phyloP scores from a whole-genome alignment of 2,113 vertebrate genomes.

The Clarias gariepinus region DNA sequence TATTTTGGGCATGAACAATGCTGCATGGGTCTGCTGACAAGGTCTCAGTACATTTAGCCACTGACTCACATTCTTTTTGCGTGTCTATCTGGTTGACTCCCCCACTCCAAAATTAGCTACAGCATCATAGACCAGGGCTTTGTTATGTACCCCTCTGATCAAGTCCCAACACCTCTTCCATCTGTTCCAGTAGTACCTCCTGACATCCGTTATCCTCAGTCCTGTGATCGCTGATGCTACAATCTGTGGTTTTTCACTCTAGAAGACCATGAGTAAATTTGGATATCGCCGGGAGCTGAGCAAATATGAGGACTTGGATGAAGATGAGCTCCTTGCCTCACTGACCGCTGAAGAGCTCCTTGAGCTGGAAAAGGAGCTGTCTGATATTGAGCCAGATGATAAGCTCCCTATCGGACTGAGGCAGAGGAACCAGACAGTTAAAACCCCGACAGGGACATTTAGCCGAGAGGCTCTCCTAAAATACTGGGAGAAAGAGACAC shows the following conservation, averaged over 20 bases:
- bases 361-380: conserved; percentile 90
- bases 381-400: conserved; percentile 88
- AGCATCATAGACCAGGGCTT: conserved; percentile 84
- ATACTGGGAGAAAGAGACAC: conserved; percentile 96
- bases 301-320: conserved; percentile 98
- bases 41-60: conserved; percentile 70
- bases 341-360: conserved; percentile 90
- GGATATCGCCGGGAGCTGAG: conserved; percentile 94
- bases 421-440: conserved; percentile 92
- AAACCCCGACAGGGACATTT: conserved; percentile 92
- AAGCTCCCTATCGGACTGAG: conserved; percentile 89
- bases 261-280: conserved; percentile 85
- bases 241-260: background rate
- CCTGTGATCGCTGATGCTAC: conserved; percentile 36
- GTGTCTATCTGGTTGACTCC: conserved; percentile 85
- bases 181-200: conserved; percentile 76
- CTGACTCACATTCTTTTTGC: conserved; percentile 90
- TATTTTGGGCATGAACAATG: conserved; percentile 82
- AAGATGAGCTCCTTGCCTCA: conserved; percentile 93
- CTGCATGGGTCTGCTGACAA: conserved; percentile 64
- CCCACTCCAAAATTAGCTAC: conserved; percentile 88
- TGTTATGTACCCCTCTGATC: conserved; percentile 73
- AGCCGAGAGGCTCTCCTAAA: conserved; percentile 91
- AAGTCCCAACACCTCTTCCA: conserved; percentile 82
- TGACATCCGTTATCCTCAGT: conserved; percentile 16